A percentile compares a stretch with the other conserved stretches of the same genome.
These are phyloP conservation scores for Hesperia comma DNA, from an alignment of 2,888 invertebrate genomes.

Conservation along the genomic window DNA sequence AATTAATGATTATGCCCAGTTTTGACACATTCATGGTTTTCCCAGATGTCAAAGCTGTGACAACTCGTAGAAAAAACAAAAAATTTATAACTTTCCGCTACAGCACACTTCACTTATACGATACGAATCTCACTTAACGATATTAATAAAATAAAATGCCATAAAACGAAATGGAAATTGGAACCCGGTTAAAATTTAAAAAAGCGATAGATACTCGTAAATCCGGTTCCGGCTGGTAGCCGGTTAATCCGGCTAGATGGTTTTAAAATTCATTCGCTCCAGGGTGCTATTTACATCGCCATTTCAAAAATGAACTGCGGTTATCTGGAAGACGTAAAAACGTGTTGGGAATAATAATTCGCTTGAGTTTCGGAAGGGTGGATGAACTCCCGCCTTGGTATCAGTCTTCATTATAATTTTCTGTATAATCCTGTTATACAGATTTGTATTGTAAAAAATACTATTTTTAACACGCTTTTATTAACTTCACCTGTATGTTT, in stretches of 20 bases:
- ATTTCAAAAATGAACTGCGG: conserved; percentile 81
- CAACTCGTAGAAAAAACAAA: too few species aligned
- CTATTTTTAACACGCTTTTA: too few species aligned
- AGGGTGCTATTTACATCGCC: conserved; percentile 79
- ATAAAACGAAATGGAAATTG: conserved; percentile 33
- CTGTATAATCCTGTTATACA: neutral
- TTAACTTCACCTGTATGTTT: too few species aligned
- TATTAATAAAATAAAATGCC: conserved; percentile 32
- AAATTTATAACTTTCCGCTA: neutral
- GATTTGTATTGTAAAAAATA: too few species aligned
- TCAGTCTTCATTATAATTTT: neutral
- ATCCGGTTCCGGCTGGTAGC: conserved; percentile 38
- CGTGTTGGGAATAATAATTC: conserved; percentile 69
- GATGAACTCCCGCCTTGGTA: conserved; percentile 9
- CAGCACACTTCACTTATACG: conserved; percentile 3
- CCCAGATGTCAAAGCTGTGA: too few species aligned
- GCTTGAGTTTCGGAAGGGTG: conserved; percentile 11
- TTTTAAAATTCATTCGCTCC: conserved; percentile 80
- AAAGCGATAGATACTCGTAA: conserved; percentile 42
- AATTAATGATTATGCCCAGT: too few species aligned
- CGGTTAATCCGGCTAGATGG: conserved; percentile 60
- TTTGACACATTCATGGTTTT: too few species aligned
- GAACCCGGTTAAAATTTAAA: conserved; percentile 32
- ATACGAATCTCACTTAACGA: conserved; percentile 18
- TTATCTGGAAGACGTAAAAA: conserved; percentile 76